Conservation (phyloP, 2,113 vertebrate species). For the Salvelinus fontinalis region DNA sequence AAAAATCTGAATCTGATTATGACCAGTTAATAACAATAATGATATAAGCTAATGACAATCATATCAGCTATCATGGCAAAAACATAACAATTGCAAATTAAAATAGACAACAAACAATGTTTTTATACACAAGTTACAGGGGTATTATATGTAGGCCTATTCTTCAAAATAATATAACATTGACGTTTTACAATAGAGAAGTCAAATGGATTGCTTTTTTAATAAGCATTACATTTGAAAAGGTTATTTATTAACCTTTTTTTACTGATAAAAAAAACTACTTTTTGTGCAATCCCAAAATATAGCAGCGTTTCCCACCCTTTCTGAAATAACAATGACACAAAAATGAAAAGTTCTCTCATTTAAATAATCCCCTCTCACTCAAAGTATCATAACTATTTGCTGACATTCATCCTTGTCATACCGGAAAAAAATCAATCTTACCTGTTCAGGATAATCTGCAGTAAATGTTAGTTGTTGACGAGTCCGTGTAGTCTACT, state of each 20-base stretch:
- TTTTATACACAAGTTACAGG: not conserved
- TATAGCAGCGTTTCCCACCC: too few relatives aligned
- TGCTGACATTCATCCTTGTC: not conserved
- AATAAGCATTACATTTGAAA: too few relatives aligned
- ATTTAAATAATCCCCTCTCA: not conserved
- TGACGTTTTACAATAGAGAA: too few relatives aligned
- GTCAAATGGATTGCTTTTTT: too few relatives aligned
- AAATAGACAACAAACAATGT: not conserved
- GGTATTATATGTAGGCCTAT: not conserved
- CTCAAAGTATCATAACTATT: not conserved
- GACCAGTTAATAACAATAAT: not conserved
- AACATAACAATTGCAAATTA: not conserved
- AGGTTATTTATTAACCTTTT: too few relatives aligned
- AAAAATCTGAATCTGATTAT: not conserved
- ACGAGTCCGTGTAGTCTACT: slow-evolving; percentile 51
- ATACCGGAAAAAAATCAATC: slow-evolving; percentile 2
- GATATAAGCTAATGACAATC: not conserved
- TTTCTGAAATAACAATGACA: not conserved
- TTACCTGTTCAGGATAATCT: slow-evolving; percentile 67
- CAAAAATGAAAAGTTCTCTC: not conserved
- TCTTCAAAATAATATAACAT: too few relatives aligned
- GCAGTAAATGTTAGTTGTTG: slow-evolving; percentile 57
- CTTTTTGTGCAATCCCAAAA: too few relatives aligned
- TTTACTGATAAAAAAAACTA: too few relatives aligned
- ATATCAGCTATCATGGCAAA: not conserved